Conservation (phyloP, 2,113 vertebrate species). For the Rhinopomastus cyanomelas region DNA sequence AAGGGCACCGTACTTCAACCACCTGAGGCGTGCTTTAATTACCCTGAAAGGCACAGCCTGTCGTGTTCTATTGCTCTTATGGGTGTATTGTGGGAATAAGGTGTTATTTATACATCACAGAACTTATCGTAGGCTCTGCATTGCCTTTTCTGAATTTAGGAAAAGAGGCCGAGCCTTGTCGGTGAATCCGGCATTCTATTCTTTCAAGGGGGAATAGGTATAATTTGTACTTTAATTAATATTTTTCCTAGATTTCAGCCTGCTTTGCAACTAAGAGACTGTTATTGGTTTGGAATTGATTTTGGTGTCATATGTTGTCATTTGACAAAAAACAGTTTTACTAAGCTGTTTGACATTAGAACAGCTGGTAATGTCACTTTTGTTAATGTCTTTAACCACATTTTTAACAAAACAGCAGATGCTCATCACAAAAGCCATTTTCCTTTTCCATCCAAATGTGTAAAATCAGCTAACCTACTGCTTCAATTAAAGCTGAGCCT, state of each 20-base stretch:
- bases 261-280: conserved; percentile 66
- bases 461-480: conserved; percentile 60
- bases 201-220: conserved; percentile 29
- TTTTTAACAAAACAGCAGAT: conserved; percentile 89
- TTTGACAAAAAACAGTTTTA: conserved; percentile 81
- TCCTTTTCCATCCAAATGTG: conserved; percentile 75
- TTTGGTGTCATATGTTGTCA: conserved; percentile 82
- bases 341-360: conserved; percentile 80
- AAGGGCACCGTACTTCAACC: conserved; percentile 13
- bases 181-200: conserved; percentile 26
- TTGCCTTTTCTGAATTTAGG: conserved; percentile 22
- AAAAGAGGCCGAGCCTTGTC: conserved; percentile 17
- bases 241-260: conserved; percentile 41
- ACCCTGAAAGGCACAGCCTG: conserved; percentile 20
- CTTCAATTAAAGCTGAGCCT: conserved; percentile 41
- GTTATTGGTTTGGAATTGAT: conserved; percentile 81
- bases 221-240: conserved; percentile 73
- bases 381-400: conserved; percentile 84
- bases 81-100: conserved; percentile 18
- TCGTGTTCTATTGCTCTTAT: background rate
- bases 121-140: background rate
- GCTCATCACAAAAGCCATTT: conserved; percentile 84
- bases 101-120: conserved; percentile 47
- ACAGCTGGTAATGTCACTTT: conserved; percentile 84
- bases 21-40: conserved; percentile 50